Percentiles rank a stretch among this genome's conserved stretches.
Evolutionary conservation across 2,113 vertebrate genomes (phyloP).

Genomic region (Laticauda colubrina): DNA sequence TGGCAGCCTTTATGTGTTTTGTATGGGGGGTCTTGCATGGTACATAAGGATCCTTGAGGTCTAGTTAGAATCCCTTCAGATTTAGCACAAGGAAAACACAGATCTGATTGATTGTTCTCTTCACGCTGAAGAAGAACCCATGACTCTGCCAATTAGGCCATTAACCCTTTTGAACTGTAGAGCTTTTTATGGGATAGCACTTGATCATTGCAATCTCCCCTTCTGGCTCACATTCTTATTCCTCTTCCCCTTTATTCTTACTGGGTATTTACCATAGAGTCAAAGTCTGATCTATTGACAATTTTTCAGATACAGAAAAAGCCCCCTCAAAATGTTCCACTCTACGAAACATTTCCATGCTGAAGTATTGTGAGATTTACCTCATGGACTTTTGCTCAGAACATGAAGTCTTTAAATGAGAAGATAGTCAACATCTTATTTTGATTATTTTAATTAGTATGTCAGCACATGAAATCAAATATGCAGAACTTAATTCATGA

Average conservation of each 20-base stretch:
- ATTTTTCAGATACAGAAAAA: conserved; percentile 18
- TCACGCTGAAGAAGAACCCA: conserved; percentile 58
- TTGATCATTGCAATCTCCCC: conserved; percentile 61
- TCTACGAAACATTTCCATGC: not conserved
- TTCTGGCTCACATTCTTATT: not conserved
- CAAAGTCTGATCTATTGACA: conserved; percentile 40
- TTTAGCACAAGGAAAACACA: conserved; percentile 37
- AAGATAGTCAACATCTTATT: not conserved
- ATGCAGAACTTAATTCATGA: not conserved
- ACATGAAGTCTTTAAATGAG: not conserved
- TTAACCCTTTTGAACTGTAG: conserved; percentile 61
- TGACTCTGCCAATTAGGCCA: conserved; percentile 62
- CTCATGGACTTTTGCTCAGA: not conserved
- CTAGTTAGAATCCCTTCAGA: conserved; percentile 56
- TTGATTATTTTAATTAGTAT: not conserved
- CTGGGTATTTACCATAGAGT: conserved; percentile 21
- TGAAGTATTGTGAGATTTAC: not conserved
- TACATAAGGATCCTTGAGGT: conserved; percentile 59
- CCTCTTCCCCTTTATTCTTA: conserved; percentile 34
- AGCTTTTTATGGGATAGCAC: conserved; percentile 36
- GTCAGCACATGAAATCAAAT: not conserved
- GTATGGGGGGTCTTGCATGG: conserved; percentile 16
- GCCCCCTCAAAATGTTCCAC: not conserved
- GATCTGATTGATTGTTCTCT: conserved; percentile 56
- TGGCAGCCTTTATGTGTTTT: conserved; percentile 63